These are phyloP conservation scores for Slavum lentiscoides DNA, from an alignment of 2,888 invertebrate genomes.

Conservation along the genomic window DNA sequence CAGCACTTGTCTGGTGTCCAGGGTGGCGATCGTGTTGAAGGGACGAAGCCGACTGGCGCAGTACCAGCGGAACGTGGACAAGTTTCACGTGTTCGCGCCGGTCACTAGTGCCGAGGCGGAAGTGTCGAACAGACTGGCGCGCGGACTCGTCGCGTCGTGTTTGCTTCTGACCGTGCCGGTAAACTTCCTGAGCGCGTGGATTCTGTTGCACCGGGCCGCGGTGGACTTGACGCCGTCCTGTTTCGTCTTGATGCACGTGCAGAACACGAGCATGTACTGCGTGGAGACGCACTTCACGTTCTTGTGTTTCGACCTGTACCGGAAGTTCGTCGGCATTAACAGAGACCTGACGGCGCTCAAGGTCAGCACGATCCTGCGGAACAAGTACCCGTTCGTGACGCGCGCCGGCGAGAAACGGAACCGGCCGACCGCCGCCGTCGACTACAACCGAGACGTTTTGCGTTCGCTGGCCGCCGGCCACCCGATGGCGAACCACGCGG, in stretches of 20 bases:
- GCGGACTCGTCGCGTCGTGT: neutral
- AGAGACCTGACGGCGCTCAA: conserved; percentile 13
- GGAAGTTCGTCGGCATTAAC: conserved; percentile 22
- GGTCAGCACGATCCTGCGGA: neutral
- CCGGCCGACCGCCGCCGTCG: too few relatives aligned
- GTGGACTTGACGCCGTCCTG: neutral
- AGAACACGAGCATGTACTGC: conserved; percentile 49
- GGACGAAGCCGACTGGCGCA: neutral
- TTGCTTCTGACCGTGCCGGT: conserved; percentile 3
- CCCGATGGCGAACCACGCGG: neutral
- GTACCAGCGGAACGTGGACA: conserved; percentile 1
- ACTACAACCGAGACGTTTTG: neutral
- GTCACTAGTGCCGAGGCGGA: neutral
- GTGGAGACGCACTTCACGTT: conserved; percentile 49
- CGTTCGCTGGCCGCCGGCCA: neutral
- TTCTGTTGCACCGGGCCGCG: neutral
- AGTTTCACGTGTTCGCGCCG: neutral
- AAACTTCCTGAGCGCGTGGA: neutral
- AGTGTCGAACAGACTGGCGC: neutral
- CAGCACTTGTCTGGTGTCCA: conserved; percentile 4
- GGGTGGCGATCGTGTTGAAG: neutral
- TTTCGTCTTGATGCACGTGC: conserved; percentile 32
- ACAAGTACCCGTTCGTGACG: conserved; percentile 22
- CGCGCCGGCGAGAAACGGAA: neutral
- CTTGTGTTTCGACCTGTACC: conserved; percentile 15